These are phyloP conservation scores for Hemiscyllium ocellatum DNA, from an alignment of 2,113 vertebrate species.

Conservation along the genomic window DNA sequence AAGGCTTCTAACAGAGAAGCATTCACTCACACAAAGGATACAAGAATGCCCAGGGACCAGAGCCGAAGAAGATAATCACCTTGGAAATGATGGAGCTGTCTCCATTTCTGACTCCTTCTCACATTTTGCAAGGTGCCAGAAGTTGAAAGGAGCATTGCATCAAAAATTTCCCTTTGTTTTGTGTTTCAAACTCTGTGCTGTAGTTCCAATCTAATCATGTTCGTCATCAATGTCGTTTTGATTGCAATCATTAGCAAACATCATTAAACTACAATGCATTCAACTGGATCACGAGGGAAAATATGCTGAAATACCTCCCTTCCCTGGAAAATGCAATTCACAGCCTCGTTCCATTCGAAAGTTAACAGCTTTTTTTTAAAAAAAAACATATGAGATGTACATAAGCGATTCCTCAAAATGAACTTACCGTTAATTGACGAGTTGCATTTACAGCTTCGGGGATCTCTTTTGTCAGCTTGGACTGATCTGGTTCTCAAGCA, in stretches of 20 bases:
- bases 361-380: neutral
- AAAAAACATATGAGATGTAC: neutral
- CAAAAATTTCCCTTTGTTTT: neutral
- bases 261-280: neutral
- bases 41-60: neutral
- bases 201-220: neutral
- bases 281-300: neutral
- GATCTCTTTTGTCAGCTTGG: constrained; percentile 2
- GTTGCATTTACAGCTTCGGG: neutral
- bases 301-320: neutral
- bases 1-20: neutral
- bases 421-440: constrained; percentile 2
- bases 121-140: neutral
- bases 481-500: neutral
- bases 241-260: neutral
- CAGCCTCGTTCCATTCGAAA: neutral
- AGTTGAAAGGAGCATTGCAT: neutral
- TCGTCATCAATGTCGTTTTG: neutral
- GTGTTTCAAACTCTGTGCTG: neutral
- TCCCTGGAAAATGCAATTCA: neutral
- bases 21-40: neutral
- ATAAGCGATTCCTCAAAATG: neutral
- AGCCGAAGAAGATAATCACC: neutral
- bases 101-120: neutral
- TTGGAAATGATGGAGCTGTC: neutral